Base-by-base conservation (phyloP, 2,888 invertebrate species). In the Gymnoscelis rufifasciata region DNA sequence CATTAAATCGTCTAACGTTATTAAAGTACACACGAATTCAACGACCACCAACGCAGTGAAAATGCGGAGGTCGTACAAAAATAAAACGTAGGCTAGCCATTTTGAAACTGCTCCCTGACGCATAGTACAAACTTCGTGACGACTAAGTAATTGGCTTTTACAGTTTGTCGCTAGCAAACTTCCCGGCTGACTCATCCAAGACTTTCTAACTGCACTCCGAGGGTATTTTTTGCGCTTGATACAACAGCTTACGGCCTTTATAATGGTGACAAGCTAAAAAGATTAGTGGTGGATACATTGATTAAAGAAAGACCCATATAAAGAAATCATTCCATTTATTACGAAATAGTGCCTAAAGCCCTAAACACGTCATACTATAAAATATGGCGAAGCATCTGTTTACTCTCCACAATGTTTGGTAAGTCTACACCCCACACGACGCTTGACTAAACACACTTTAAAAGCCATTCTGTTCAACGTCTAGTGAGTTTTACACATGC, bases 81-180 rank as follows among this genome's bases (percentile, higher is more conserved):
- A 67, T 63, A 64, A 68, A 71, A 64, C 60, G 60, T 57, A 52
- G 58, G 45, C 57, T 49, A 57, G 61, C 53, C 51, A 56, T 49
- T 52, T 45, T 54, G 50, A 38, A 63, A 71, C 65, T 54, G 62
- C 51, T 68, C 73, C 68, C 71, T 52, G 64, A 57, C 66, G 73
- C 61, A 59, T 61, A 68, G 68, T 67, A 66, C 61, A 60, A 73
- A 75, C 68, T 71, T 71, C 55, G 61, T 64, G 68, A 61, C 63
- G 66, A 66, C 75, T 74, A 76, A 80, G 79, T 80, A 79, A 81
- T 81, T 77, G 77, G 70, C 78, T 72, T 77, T 74, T 75, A 74
- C 68, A 76, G 74, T 74, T 71, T 61, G 72, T 71, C 73, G 70
- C 65, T 53, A 66, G 51, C 63, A 57, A 71, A 75, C 71, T 74